Base-by-base conservation (phyloP, 2,797 vertebrate genomes). In the Australoheros facetus region DNA sequence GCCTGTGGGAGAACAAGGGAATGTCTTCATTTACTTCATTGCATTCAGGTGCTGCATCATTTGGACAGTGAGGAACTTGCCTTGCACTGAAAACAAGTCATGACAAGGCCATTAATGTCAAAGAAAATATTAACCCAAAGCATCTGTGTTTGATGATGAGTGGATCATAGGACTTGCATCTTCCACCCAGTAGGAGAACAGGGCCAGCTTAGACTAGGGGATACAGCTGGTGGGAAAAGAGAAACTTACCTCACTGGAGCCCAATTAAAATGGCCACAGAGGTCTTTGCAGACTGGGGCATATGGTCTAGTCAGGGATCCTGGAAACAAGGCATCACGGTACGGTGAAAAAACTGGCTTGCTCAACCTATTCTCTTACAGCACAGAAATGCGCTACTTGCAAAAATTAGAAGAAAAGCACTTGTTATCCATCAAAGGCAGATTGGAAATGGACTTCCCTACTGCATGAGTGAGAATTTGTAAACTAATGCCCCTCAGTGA, bases 211-310 rank as follows among this genome's bases (percentile, higher is more conserved):
- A 75, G 74, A 81, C 58, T 58, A 59, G 57, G 34, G 59, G 59
- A 74, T 74, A 77, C 59, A 82, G 21, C 39, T 62, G 53, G 53
- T 62, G 60, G 56, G 78, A 55, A 74, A 78, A 75, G 66, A 71
- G 39, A 87, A 79, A 77, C 26, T 89, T 73, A 69, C 72, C 73
- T 86, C 83, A 78, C 83, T 79, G 71, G 77, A 86, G 86, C 81
- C 92, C 91, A 94, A 93, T 94, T 94, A 94, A 91, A 92, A 91
- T 60, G 82, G 75, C 80, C 92, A 84, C 56, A 21, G 39, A 80
- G 82, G 69, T 85, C 75, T 84, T 77, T 59, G 53, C 71, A 57
- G 81, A 76, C 77, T 30, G 14, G 17, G 60, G 71, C 58, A 70
- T 75, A 74, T 69, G 48, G 55, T 75, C 56, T 80, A 57, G 53